Conservation (phyloP, 2,797 vertebrate genomes). For the Acanthurus lineatus region DNA sequence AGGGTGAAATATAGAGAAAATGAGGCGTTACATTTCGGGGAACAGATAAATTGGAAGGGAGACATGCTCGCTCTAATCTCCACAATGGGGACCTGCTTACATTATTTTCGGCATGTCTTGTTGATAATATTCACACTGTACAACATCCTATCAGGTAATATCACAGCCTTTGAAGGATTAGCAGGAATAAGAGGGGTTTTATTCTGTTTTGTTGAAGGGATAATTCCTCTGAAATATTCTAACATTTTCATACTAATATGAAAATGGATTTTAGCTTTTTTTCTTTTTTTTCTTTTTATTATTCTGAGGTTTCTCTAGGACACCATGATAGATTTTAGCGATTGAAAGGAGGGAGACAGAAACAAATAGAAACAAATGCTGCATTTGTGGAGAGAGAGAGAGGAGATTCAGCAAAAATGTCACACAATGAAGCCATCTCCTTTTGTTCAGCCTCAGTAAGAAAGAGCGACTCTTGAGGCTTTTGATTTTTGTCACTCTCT, state of each 20-base stretch:
- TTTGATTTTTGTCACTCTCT: conserved; percentile 23
- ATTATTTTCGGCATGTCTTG: conserved; percentile 82
- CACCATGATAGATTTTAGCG: conserved; percentile 48
- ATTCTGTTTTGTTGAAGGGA: conserved; percentile 79
- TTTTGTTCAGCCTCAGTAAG: conserved; percentile 6
- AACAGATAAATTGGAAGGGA: conserved; percentile 66
- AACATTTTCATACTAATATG: conserved; percentile 81
- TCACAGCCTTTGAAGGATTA: conserved; percentile 87
- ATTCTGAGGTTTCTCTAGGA: conserved; percentile 69
- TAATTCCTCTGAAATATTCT: conserved; percentile 82
- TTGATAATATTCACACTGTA: conserved; percentile 82
- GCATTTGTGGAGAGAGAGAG: not conserved
- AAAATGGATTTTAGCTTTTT: conserved; percentile 80
- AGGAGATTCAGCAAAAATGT: not conserved
- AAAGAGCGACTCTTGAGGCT: conserved; percentile 8
- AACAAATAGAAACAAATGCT: conserved; percentile 32
- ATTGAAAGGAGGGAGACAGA: conserved; percentile 46
- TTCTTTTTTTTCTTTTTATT: conserved; percentile 55
- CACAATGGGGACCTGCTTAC: conserved; percentile 78
- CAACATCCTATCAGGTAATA: conserved; percentile 85
- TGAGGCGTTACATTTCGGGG: conserved; percentile 49
- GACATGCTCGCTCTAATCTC: conserved; percentile 77
- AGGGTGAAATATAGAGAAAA: conserved; percentile 42
- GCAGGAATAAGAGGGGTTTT: conserved; percentile 82
- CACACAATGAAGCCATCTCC: conserved; percentile 16